Base-by-base conservation (phyloP, 2,888 invertebrate species). In the Pammene fasciana region DNA sequence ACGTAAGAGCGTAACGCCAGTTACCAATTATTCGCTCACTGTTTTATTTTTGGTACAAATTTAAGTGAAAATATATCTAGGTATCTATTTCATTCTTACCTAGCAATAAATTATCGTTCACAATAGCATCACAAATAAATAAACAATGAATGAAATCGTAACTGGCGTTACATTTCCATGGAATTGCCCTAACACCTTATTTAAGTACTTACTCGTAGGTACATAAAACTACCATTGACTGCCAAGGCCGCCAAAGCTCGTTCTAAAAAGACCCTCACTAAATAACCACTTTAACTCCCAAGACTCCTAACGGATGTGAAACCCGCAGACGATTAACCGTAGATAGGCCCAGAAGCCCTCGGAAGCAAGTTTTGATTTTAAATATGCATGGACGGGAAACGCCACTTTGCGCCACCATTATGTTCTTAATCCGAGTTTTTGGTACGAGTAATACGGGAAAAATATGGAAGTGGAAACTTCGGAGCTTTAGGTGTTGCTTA, bases 311-410 rank as follows among this genome's bases (percentile, higher is more conserved):
- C 41, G 64, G 64, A 64, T 59, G 64, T 36, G 14, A 38, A 11
- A 38, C 18, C 64, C 50, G 68, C 57, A 65, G 41, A 50, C 68
- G 68, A 68, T 68, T 68, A 68, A 65, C 68, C 57, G 59, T 38
- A 38, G 11, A 45, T 38, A 59, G 62, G 68, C 68, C 52, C 9
- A 45, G 52, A 59, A 57, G 18, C 64, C 68, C 52, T 57, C 52
- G 46, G 43, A 64, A 68, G 48, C 50, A 65, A 65, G 64, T 64
- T 68, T 65, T 52, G 68, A 65, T 65, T 68, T 68, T 65, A 68
- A 68, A 68, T 68, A 68, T 68, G 57, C 68, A 68, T 68, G 46
- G 38, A 36, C 52, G 43, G 43, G 41, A 50, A 50, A 43, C 56
- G 48, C 56, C 68, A 68, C 68, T 68, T 68, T 62, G 56, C 62